phyloP scores from a whole-genome alignment of 1,140 invertebrate species.

The Drosophila asahinai region DNA sequence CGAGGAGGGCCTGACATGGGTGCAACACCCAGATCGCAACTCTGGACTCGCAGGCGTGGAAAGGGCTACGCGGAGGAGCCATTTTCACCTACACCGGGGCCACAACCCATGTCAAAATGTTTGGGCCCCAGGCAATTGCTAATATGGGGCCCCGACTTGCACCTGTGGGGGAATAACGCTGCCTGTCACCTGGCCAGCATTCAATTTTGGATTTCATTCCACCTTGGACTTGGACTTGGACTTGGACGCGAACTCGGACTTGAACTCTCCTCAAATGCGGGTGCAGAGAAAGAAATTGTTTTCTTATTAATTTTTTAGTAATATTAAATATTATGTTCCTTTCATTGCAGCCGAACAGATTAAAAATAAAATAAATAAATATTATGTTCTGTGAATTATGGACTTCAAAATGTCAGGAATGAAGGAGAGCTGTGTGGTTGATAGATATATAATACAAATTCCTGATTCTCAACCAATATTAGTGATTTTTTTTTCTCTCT shows the following conservation, averaged over 20 bases:
- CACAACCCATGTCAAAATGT: slow-evolving; percentile 76
- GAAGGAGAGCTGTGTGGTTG: no score
- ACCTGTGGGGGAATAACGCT: slow-evolving; percentile 70
- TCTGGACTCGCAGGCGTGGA: slow-evolving; percentile 36
- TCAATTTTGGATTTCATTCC: slow-evolving; percentile 70
- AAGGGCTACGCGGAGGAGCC: slow-evolving; percentile 44
- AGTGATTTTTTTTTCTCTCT: not conserved
- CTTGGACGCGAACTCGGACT: slow-evolving; percentile 11
- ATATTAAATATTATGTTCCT: no score
- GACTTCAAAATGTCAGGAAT: accelerated
- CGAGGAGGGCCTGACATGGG: slow-evolving; percentile 63
- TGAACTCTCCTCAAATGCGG: slow-evolving; percentile 56
- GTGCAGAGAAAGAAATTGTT: not conserved
- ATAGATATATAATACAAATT: not conserved
- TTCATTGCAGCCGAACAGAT: no score
- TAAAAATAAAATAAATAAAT: no score
- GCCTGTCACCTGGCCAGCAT: slow-evolving; percentile 77
- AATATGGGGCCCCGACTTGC: slow-evolving; percentile 48
- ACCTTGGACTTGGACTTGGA: not conserved
- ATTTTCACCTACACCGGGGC: slow-evolving; percentile 66
- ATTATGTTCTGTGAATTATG: no score
- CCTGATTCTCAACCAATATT: not conserved
- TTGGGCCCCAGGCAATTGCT: slow-evolving; percentile 78
- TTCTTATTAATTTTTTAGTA: no score
- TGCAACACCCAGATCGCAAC: slow-evolving; percentile 63